phyloP scores from a whole-genome alignment of 2,113 vertebrate genomes.

The Dryoscopus gambensis region DNA sequence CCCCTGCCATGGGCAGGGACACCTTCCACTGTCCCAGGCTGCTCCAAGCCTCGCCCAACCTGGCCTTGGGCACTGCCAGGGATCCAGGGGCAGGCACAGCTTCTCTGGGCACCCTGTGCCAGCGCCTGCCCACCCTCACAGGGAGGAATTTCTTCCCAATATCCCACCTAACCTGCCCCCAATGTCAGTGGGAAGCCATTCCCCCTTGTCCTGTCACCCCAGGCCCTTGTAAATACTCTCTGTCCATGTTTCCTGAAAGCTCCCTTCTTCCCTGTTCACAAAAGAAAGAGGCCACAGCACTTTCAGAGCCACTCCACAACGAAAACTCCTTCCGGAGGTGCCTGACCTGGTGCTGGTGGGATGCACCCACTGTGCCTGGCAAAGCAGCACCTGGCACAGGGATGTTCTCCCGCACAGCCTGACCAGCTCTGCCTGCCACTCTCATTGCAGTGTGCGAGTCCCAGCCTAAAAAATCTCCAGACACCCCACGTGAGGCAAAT shows the following conservation, averaged over 20 bases:
- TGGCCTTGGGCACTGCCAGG: background rate
- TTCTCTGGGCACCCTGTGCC: background rate
- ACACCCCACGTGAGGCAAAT: background rate
- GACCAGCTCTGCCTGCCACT: background rate
- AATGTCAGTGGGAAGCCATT: background rate
- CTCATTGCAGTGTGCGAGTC: background rate
- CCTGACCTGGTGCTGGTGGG: background rate
- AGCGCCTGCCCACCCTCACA: rapidly evolving
- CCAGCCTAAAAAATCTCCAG: background rate
- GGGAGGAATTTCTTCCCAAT: rapidly evolving
- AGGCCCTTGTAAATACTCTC: background rate
- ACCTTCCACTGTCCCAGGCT: rapidly evolving
- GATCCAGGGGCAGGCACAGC: background rate
- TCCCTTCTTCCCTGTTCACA: background rate
- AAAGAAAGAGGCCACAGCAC: background rate
- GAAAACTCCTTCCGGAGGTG: background rate
- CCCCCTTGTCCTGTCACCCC: background rate
- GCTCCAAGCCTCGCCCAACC: rapidly evolving
- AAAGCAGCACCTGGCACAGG: background rate
- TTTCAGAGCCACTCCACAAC: background rate
- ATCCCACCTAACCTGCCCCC: background rate
- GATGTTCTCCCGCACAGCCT: background rate
- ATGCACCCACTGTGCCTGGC: rapidly evolving
- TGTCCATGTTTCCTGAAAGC: background rate
- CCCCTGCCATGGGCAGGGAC: background rate